Conservation (phyloP, 1,140 invertebrate genomes). For the Berghia stephanieae region DNA sequence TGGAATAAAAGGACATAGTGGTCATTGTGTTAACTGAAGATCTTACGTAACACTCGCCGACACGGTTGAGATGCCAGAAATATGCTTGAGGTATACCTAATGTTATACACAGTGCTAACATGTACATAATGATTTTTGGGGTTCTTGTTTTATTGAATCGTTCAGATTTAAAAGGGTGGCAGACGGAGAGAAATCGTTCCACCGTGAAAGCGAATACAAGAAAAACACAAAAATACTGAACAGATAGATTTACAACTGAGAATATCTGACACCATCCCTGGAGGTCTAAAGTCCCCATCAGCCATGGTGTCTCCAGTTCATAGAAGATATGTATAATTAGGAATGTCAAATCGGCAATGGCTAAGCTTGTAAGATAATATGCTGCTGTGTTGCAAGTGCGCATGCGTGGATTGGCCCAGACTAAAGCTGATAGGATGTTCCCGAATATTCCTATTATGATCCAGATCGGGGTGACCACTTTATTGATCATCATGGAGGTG, state of each 20-base stretch:
- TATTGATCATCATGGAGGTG: constrained; percentile 41
- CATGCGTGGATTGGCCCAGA: constrained; percentile 57
- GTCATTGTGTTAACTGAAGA: neutral
- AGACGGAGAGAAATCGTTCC: constrained; percentile 83
- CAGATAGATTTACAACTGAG: constrained; percentile 48
- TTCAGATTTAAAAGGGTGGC: constrained; percentile 79
- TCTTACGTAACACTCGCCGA: constrained; percentile 26
- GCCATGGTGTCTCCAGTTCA: constrained; percentile 60
- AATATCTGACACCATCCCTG: constrained; percentile 47
- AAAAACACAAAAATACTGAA: constrained; percentile 53
- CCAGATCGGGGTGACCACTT: constrained; percentile 50
- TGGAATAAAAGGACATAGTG: constrained; percentile 38
- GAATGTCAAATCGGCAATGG: constrained; percentile 54
- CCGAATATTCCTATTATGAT: constrained; percentile 58
- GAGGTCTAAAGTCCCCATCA: constrained; percentile 43
- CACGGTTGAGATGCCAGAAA: constrained; percentile 36
- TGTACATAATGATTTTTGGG: constrained; percentile 70
- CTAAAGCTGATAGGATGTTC: constrained; percentile 50
- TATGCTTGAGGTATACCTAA: constrained; percentile 41
- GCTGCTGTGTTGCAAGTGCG: constrained; percentile 56
- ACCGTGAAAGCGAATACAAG: constrained; percentile 80
- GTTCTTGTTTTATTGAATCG: constrained; percentile 82
- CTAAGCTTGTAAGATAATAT: constrained; percentile 58
- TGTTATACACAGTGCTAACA: constrained; percentile 34
- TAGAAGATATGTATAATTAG: constrained; percentile 54